These are phyloP conservation scores for Mus caroli DNA, from an alignment of 2,797 vertebrate genomes.

Conservation along the genomic window DNA sequence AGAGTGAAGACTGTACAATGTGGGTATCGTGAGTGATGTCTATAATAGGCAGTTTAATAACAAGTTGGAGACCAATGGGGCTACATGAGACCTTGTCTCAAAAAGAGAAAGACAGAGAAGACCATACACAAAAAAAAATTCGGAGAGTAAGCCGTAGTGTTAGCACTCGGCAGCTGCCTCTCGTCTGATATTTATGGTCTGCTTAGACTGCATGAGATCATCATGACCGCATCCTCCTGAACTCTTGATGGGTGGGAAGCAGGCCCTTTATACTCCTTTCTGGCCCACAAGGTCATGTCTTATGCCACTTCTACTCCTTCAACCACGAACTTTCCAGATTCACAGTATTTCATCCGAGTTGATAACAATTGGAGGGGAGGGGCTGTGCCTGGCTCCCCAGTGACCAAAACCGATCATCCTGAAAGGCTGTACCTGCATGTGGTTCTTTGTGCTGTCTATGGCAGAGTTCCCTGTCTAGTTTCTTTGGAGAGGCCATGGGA, in stretches of 20 bases:
- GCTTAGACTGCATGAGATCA: background rate
- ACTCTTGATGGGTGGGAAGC: background rate
- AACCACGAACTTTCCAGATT: background rate
- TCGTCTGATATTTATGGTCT: constrained; percentile 5
- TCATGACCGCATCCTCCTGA: background rate
- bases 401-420: background rate
- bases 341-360: background rate
- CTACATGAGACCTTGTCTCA: background rate
- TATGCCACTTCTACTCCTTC: background rate
- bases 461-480: background rate
- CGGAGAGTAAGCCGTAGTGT: background rate
- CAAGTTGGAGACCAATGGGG: background rate
- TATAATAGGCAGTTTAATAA: background rate
- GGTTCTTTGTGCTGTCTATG: background rate
- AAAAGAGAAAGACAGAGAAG: background rate
- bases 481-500: background rate
- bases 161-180: background rate
- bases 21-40: background rate
- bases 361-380: background rate
- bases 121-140: background rate
- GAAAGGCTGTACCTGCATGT: background rate
- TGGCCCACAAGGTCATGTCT: background rate
- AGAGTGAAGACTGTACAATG: background rate
- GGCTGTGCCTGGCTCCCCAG: background rate
- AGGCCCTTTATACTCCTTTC: background rate